Base-by-base conservation (phyloP, 2,888 invertebrate species). In the Petrolisthes cinctipes region DNA sequence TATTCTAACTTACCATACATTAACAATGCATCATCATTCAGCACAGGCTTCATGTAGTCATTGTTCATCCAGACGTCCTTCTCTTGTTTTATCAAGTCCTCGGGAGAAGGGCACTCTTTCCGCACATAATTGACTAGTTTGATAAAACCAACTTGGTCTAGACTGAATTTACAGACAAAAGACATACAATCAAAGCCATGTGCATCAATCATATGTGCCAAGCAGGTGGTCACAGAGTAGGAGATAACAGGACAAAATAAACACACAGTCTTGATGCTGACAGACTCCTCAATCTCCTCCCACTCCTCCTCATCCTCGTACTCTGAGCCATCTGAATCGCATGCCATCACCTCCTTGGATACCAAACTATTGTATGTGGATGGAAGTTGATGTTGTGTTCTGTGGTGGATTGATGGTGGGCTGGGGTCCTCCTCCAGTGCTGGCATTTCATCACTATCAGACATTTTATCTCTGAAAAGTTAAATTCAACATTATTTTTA, bases 21-120 rank as follows among this genome's bases (percentile, higher is more conserved):
- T 75, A 97, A 93, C 96, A 97, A 96, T 11, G 96, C 94, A 92
- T 97, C 97, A 92, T 96, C 95, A 90, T 95, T 94, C 83, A 93
- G 86, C 5, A 95, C 94, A 0, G 97, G 97, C 92, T 95, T 95
- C 88, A 97, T 93, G 92, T 96, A 97, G 91, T 94, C 95, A 86
- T 97, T 97, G 91, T 95, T 95, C 14, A 95, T 94, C 97, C 97
- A 97, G 5, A 95, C 93, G 82, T 93, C 93, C 1, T 95, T 93
- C 90, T 95, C 95, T 83, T 95, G 85, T 2, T 11, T 54, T 53
- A 82, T 66, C 53, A 91, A 82, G 54, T 86, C 85, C 6, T 79
- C 83, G 6, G 91, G 83, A 9, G 73, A 73, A 11, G 90, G 87
- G 3, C 68, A 23, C 9, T 85, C 71, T 51, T n/a, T 83, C 53